Conservation (phyloP, 2,113 vertebrate genomes). For the Ptilonorhynchus violaceus region DNA sequence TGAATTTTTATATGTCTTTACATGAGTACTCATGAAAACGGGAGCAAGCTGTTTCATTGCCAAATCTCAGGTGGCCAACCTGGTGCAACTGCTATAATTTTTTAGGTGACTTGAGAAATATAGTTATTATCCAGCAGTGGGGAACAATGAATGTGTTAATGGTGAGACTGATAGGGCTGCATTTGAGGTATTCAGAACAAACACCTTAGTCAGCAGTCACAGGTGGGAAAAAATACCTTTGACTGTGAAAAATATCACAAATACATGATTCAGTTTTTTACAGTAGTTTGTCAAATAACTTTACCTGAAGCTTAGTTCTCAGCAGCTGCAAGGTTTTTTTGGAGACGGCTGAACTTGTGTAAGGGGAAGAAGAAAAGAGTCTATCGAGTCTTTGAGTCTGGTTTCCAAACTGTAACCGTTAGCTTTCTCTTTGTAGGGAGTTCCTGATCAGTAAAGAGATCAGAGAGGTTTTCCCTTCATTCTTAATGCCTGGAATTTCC, state of each 20-base stretch:
- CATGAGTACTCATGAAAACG: conserved; percentile 14
- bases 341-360: neutral
- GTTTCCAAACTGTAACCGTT: neutral
- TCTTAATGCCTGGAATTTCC: neutral
- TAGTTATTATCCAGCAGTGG: neutral
- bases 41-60: neutral
- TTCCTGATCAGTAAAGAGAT: neutral
- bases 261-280: neutral
- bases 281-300: neutral
- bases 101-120: conserved; percentile 31
- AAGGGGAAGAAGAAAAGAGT: neutral
- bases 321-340: neutral
- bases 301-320: neutral
- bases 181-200: neutral
- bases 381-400: neutral
- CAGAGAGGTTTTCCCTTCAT: neutral
- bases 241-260: conserved; percentile 7
- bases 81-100: conserved; percentile 24
- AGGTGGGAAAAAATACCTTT: neutral
- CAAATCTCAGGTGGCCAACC: neutral
- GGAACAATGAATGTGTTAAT: conserved; percentile 29
- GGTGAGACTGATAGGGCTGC: neutral
- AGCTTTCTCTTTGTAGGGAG: neutral
- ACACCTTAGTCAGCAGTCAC: conserved; percentile 38
- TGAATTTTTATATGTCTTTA: conserved; percentile 40